Evolutionary conservation across 1,140 invertebrate genomes (phyloP), one percentile per base, ranked within the genome.

Genomic region (Zaprionus ornatus): DNA sequence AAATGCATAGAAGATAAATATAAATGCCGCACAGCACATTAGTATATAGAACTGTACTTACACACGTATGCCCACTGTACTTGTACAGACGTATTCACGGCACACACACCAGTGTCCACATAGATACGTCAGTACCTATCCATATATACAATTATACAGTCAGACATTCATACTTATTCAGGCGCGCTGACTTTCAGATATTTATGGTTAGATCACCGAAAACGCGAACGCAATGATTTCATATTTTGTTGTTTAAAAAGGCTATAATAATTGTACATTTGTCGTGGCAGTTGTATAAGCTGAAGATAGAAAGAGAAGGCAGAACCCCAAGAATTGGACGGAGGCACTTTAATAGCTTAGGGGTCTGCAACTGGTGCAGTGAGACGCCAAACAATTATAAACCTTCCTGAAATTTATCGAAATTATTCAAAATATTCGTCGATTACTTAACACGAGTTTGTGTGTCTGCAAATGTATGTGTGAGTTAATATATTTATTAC

Each of bases 1-100:
- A 48, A 64, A 35, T 71, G 37, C 60, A 57, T 65, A 64, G 45
- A 48, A 71, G 60, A 71, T 64, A 64, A 64, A 64, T 56, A 71
- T 64, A 71, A 71, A 71, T 71, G 23, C 35, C 52, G 12, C 59
- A 54, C 48, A 63, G 48, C 32, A 63, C 17, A 56, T 15, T 9
- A 50, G 13, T 57, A 42, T 32, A 27, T 21, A 57, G 29, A 40
- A 37, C 35, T 66, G 35, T 56, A 29, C 32, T 66, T 21, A 42
- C 50, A 71, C 9, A 56, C 54, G n/a, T 56, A 32, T 56, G 25
- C 25, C 13, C 17, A 40, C 13, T 40, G 40, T 45, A 45, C 40
- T 45, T 45, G 40, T 45, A 45, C 40, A 45, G n/a, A 45, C n/a
- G n/a, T 45, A 45, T 45, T 45, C 40, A 45, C 0, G 40, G 9